Percentiles rank a stretch among this genome's conserved stretches.
These are phyloP conservation scores for Caenorhabditis virilis DNA, from an alignment of 2,888 invertebrate genomes.

Conservation along the genomic window DNA sequence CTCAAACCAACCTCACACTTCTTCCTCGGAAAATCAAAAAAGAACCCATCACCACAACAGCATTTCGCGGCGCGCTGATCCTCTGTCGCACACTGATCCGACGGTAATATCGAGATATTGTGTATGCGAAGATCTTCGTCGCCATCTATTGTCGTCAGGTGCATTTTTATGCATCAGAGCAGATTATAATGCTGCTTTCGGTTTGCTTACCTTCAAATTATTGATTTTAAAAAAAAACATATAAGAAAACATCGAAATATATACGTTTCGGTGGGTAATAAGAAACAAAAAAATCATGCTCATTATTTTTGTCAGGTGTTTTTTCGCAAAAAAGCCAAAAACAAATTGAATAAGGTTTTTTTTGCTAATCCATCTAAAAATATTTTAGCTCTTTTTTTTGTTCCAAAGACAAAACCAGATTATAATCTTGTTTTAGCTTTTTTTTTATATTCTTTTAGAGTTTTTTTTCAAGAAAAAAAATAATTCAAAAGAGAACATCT, in stretches of 20 bases:
- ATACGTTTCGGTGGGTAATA: neutral
- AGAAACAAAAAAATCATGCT: neutral
- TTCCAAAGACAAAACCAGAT: too few relatives aligned
- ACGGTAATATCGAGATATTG: slow-evolving; percentile 67
- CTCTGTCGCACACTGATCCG: slow-evolving; percentile 68
- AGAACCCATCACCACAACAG: slow-evolving; percentile 67
- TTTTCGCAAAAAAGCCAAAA: too few relatives aligned
- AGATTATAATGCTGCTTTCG: too few relatives aligned
- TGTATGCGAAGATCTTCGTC: slow-evolving; percentile 65
- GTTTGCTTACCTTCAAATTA: too few relatives aligned
- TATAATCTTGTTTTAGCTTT: too few relatives aligned
- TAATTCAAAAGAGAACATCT: too few relatives aligned
- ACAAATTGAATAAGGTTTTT: too few relatives aligned
- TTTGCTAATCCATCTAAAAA: too few relatives aligned
- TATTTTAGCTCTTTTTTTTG: too few relatives aligned
- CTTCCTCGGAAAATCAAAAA: slow-evolving; percentile 64
- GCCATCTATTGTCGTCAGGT: slow-evolving; percentile 64
- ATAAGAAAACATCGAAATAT: neutral
- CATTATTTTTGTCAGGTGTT: too few relatives aligned
- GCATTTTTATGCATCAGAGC: slow-evolving; percentile 46
- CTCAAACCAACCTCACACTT: slow-evolving; percentile 51
- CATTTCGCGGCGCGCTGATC: slow-evolving; percentile 67
- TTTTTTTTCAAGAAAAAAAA: too few relatives aligned
- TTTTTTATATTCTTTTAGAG: too few relatives aligned
- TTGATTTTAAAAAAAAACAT: neutral